These are phyloP conservation scores for Mungos mungo DNA, from an alignment of 2,113 vertebrate species.

Conservation along the genomic window DNA sequence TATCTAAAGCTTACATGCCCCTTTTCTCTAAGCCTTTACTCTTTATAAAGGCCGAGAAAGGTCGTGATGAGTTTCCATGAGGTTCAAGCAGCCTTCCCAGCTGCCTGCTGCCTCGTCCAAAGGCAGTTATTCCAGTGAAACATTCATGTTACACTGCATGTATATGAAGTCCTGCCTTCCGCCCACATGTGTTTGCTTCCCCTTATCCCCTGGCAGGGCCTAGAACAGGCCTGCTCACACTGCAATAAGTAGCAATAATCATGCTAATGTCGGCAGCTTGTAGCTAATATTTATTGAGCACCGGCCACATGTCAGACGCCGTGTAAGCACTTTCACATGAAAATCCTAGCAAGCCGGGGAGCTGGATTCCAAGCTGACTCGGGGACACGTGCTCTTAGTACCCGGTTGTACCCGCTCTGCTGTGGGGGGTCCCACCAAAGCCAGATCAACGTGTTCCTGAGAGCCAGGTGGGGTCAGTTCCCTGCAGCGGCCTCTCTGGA, in stretches of 20 bases:
- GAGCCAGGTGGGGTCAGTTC: rapidly evolving
- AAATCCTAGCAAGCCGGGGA: background rate
- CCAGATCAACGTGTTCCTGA: rapidly evolving
- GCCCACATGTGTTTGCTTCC: background rate
- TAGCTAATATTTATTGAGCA: too few species aligned
- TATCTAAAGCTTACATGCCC: background rate
- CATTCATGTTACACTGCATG: rapidly evolving
- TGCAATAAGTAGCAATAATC: too few species aligned
- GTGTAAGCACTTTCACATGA: background rate
- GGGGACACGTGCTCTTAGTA: rapidly evolving
- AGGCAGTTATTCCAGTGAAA: background rate
- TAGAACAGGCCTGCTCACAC: background rate
- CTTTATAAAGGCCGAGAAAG: background rate
- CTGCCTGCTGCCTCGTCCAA: background rate
- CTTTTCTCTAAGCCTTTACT: background rate
- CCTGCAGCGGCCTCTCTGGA: rapidly evolving
- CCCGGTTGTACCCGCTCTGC: rapidly evolving
- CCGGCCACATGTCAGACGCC: background rate
- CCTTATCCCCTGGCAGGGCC: background rate
- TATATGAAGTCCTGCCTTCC: background rate
- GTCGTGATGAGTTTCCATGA: background rate
- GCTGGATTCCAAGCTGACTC: too few species aligned
- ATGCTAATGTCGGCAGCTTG: rapidly evolving
- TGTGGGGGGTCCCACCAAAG: background rate
- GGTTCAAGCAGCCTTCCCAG: background rate